Percentiles rank a stretch among this genome's conserved stretches.
phyloP scores from a whole-genome alignment of 2,797 vertebrate genomes.

The Kryptopterus vitreolus region DNA sequence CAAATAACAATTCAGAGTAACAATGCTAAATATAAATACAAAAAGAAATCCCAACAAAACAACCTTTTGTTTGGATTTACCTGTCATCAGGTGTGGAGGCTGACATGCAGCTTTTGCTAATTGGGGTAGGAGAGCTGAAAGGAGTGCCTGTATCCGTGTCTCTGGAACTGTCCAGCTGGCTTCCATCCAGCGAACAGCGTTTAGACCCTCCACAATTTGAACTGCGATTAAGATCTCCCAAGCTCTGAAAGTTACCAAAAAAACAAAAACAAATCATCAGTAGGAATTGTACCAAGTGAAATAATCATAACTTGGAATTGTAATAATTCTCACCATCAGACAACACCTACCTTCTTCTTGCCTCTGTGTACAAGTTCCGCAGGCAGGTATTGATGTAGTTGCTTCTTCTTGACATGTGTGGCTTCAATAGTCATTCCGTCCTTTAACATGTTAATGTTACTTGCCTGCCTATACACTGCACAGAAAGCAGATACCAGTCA shows the following conservation, averaged over 20 bases:
- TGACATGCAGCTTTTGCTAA: constrained; percentile 71
- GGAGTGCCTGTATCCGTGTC: constrained; percentile 80
- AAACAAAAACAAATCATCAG: no score
- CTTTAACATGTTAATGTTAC: constrained; percentile 92
- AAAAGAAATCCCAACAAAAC: no score
- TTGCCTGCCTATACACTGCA: constrained; percentile 93
- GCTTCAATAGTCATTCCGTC: constrained; percentile 97
- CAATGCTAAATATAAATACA: background rate
- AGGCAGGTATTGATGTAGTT: constrained; percentile 92
- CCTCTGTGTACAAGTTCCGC: constrained; percentile 85
- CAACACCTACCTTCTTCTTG: constrained; percentile 83
- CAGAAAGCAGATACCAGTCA: background rate
- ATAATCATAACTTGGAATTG: background rate
- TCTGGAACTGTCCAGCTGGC: constrained; percentile 82
- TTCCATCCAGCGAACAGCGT: constrained; percentile 82
- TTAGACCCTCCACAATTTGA: constrained; percentile 79
- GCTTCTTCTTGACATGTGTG: constrained; percentile 92
- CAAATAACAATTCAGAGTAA: background rate
- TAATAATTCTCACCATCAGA: background rate
- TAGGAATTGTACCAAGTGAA: background rate
- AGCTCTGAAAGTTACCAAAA: constrained; percentile 70
- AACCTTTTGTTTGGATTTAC: constrained; percentile 50
- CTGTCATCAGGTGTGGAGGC: constrained; percentile 70
- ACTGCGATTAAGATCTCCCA: constrained; percentile 81
- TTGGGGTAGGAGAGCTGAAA: constrained; percentile 71